A percentile compares a stretch with the other conserved stretches of the same genome.
Conservation (phyloP, 2,113 vertebrate genomes). For the Lipotes vexillifer region DNA sequence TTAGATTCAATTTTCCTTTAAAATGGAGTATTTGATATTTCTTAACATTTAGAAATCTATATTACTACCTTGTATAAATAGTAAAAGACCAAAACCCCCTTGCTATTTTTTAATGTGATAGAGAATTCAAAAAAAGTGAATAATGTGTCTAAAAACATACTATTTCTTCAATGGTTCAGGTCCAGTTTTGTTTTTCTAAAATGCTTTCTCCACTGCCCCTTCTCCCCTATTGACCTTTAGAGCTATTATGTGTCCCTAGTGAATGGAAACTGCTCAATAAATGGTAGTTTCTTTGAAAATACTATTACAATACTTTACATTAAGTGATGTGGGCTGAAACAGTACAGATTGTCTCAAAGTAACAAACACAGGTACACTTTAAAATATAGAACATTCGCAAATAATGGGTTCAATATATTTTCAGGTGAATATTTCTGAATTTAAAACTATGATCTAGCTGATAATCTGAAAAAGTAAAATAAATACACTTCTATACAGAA, state of each 20-base stretch:
- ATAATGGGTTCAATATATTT: background rate
- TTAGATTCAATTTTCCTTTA: background rate
- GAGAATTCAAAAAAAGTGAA: background rate
- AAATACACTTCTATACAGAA: background rate
- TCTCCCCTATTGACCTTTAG: background rate
- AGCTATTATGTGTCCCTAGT: background rate
- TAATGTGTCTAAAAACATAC: background rate
- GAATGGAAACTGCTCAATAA: background rate
- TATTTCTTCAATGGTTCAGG: background rate
- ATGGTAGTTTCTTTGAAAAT: background rate
- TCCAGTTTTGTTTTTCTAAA: background rate
- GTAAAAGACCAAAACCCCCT: background rate
- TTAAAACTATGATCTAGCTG: background rate
- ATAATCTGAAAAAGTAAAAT: background rate
- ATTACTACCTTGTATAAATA: background rate
- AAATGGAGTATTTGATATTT: background rate
- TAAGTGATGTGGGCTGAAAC: background rate
- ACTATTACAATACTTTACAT: background rate
- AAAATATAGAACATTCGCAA: background rate
- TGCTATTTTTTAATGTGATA: background rate
- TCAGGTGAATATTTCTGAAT: background rate
- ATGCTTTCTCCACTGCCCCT: background rate
- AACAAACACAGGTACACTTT: too few species aligned
- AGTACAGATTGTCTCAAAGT: background rate
- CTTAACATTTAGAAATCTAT: background rate